Percentiles rank a stretch among this genome's conserved stretches.
Conservation (phyloP, 2,113 vertebrate genomes). For the Ptyas mucosa region DNA sequence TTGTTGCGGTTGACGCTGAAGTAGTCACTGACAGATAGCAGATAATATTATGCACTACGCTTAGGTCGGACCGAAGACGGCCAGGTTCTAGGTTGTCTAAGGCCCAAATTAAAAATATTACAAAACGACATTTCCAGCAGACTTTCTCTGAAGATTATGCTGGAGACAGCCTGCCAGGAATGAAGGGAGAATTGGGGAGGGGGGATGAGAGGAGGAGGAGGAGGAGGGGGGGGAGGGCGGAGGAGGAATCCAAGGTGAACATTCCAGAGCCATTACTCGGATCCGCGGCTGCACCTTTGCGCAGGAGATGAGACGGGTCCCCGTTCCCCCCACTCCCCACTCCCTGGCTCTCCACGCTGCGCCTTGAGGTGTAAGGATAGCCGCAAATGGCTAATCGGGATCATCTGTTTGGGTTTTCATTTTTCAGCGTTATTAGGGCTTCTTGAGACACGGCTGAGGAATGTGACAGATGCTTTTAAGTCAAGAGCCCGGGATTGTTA, state of each 20-base stretch:
- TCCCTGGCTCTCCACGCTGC: conserved; percentile 52
- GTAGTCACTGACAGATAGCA: no score
- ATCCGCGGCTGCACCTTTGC: conserved; percentile 50
- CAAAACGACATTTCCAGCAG: conserved; percentile 23
- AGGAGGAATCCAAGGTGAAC: conserved; percentile 32
- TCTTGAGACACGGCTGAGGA: conserved; percentile 83
- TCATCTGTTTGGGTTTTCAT: conserved; percentile 83
- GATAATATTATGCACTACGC: no score
- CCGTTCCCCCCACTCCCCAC: background rate
- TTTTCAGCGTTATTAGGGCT: conserved; percentile 83
- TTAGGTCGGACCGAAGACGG: no score
- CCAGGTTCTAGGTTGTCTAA: no score
- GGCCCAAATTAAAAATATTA: no score
- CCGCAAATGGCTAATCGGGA: conserved; percentile 75
- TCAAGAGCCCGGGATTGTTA: conserved; percentile 66
- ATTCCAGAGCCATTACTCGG: conserved; percentile 53
- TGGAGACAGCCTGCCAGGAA: conserved; percentile 64
- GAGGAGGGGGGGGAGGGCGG: background rate
- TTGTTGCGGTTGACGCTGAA: no score
- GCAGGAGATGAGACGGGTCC: conserved; percentile 53
- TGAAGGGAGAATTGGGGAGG: conserved; percentile 19
- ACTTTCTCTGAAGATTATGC: conserved; percentile 51
- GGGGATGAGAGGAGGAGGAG: no score
- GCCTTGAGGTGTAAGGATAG: conserved; percentile 74
- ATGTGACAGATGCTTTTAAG: conserved; percentile 79